Evolutionary conservation across 2,888 invertebrate species (phyloP).

Genomic region (Matsumyia berberina): DNA sequence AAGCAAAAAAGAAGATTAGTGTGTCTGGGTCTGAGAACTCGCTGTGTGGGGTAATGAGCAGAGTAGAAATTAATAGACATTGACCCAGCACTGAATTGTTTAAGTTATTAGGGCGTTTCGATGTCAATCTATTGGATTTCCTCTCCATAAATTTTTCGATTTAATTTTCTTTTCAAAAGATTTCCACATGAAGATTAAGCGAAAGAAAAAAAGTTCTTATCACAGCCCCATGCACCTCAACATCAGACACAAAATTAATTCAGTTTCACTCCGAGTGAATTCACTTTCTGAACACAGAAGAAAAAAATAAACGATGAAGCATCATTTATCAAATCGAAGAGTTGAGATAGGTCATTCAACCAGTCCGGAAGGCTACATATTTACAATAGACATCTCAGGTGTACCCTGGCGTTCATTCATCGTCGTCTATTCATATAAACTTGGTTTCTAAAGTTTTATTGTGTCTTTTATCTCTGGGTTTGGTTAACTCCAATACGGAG

Average conservation of each 20-base stretch:
- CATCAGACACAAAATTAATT: slow-evolving; percentile 2
- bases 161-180: slow-evolving; percentile 16
- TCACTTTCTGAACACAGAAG: neutral
- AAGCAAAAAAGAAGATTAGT: neutral
- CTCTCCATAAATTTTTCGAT: slow-evolving; percentile 15
- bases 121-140: neutral
- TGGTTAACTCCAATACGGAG: slow-evolving; percentile 9
- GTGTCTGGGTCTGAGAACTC: neutral
- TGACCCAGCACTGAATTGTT: neutral
- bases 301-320: slow-evolving; percentile 1
- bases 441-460: neutral
- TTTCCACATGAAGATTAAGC: neutral
- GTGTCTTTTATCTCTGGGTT: neutral
- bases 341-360: slow-evolving; percentile 22
- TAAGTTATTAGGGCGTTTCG: neutral
- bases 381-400: neutral
- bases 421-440: neutral
- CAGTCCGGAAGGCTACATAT: neutral
- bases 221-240: no score
- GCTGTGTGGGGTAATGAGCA: neutral
- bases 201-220: neutral
- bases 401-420: neutral
- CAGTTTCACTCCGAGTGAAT: neutral
- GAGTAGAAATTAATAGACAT: neutral
- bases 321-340: slow-evolving; percentile 23